These are phyloP conservation scores for Poecilus cupreus DNA, from an alignment of 2,888 invertebrate species.

Conservation along the genomic window DNA sequence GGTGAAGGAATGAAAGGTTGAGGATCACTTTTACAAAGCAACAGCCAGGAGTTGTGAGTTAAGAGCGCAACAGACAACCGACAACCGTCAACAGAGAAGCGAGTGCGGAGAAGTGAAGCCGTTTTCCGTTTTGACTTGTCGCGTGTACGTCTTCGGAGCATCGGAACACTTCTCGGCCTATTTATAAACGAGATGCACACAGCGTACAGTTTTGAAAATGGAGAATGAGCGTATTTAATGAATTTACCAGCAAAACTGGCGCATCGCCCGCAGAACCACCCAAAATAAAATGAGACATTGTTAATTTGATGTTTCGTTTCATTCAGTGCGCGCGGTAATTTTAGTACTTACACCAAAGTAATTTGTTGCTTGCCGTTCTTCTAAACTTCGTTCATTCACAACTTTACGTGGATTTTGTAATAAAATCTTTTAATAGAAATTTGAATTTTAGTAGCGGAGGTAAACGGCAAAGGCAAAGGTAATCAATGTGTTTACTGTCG, in stretches of 20 bases:
- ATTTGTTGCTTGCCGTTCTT: no score
- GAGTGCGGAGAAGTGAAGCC: no score
- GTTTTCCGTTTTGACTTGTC: slow-evolving; percentile 25
- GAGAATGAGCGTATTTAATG: slow-evolving; percentile 38
- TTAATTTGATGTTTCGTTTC: slow-evolving; percentile 42
- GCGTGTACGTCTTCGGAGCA: neutral
- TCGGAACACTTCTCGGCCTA: slow-evolving; percentile 7
- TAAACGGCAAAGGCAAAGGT: no score
- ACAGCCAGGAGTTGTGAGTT: neutral
- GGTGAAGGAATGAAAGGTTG: neutral
- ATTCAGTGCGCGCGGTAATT: neutral
- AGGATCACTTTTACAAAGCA: neutral
- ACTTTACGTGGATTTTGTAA: no score
- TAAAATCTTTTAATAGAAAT: no score
- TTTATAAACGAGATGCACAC: slow-evolving; percentile 40
- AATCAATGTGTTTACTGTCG: no score
- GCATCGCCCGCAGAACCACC: slow-evolving; percentile 31
- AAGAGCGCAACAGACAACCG: neutral
- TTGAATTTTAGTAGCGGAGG: no score
- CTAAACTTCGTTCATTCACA: no score
- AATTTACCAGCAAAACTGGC: slow-evolving; percentile 46
- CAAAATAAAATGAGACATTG: slow-evolving; percentile 35
- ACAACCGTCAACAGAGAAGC: no score
- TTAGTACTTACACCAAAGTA: neutral
- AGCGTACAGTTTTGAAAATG: slow-evolving; percentile 45